Evolutionary conservation across 2,113 vertebrate genomes (phyloP).

Genomic region (Azemiops feae): DNA sequence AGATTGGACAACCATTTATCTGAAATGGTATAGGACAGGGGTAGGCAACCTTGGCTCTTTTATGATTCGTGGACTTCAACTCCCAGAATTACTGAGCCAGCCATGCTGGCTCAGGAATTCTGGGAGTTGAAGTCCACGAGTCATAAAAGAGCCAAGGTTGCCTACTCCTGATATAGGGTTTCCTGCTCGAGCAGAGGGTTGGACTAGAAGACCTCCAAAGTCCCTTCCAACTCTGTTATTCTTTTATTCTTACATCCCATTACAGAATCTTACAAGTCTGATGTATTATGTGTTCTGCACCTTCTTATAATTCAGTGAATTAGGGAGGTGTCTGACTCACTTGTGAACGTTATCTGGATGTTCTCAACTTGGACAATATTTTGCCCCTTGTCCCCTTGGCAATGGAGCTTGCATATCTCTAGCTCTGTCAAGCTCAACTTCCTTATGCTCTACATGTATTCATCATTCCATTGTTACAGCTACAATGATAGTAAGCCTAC

Average conservation of each 20-base stretch:
- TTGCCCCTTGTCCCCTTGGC: not conserved
- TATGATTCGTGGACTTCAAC: too few species aligned
- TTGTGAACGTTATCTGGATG: not conserved
- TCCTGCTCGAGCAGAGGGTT: not conserved
- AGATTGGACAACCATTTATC: not conserved
- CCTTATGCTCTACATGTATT: not conserved
- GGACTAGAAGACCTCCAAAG: not conserved
- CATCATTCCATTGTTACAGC: not conserved
- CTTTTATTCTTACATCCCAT: not conserved
- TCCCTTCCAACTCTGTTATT: not conserved
- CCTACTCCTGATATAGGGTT: too few species aligned
- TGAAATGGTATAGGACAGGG: not conserved
- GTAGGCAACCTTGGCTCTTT: too few species aligned
- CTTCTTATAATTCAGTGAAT: not conserved
- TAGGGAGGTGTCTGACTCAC: not conserved
- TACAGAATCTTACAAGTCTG: not conserved
- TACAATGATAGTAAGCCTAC: not conserved
- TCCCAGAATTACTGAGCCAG: too few species aligned
- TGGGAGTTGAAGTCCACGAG: too few species aligned
- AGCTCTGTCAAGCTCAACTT: not conserved
- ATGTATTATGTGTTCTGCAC: not conserved
- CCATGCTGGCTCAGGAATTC: too few species aligned
- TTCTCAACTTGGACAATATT: not conserved
- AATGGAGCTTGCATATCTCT: not conserved
- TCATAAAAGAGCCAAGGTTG: too few species aligned